Base-by-base conservation (phyloP, 1,140 invertebrate genomes). In the Magallana angulata region DNA sequence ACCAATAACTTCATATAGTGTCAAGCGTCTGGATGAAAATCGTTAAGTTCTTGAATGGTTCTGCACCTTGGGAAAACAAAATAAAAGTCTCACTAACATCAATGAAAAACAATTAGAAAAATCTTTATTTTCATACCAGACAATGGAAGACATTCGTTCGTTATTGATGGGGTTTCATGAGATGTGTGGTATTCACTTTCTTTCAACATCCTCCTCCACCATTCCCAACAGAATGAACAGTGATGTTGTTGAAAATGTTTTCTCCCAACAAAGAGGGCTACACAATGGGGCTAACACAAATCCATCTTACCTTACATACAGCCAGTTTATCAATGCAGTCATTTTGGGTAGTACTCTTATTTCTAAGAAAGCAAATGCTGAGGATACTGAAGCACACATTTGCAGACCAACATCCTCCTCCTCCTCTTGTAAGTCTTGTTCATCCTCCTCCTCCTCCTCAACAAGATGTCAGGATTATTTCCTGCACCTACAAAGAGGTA, bases 221-320 rank as follows among this genome's bases (percentile, higher is more conserved):
- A 5, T 36, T 36, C 36, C 36, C 36, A 36, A 36, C 36, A 36
- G 36, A 36, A 5, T 36, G 2, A 36, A 36, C 36, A 36, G 1
- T 36, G 36, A 36, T 36, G 36, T 36, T 36, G 36, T 36, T 36
- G 0, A 36, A 5, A 36, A 36, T 36, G 36, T 36, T 36, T 36
- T 89, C 24, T 90, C 82, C 18, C 84, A 88, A 30, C 87, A 90
- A 57, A 87, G 86, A 83, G 81, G 68, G 14, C 84, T 89, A 1
- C 85, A 71, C 71, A 84, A 87, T 81, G 89, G 89, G 18, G 76
- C 86, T 24, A 90, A 90, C 64, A 84, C 57, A 9, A 90, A 89
- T 62, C 88, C 86, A 64, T 86, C 86, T 58, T 88, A 88, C 64
- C 85, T 87, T 8, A 64, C 57, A 7, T 90, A 90, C 60, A 87